phyloP scores from a whole-genome alignment of 2,888 invertebrate genomes.

The Leptopterna dolabrata region DNA sequence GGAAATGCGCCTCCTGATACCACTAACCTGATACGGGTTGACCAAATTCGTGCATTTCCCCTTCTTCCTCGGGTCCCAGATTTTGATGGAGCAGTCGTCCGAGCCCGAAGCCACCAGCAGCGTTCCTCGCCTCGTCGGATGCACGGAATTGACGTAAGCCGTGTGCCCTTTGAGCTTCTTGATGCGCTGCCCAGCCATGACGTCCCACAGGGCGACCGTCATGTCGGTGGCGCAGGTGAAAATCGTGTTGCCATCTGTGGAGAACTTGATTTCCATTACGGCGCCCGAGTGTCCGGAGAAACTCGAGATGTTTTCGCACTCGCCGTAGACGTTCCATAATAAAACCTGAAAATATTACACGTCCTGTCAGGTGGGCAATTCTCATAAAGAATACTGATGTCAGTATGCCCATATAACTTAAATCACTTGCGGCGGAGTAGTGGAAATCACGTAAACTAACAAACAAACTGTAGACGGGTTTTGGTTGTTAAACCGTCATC shows the following conservation, averaged over 20 bases:
- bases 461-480: too few relatives aligned
- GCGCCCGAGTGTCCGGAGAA: slow-evolving; percentile 96
- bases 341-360: slow-evolving; percentile 65
- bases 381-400: too few relatives aligned
- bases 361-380: too few relatives aligned
- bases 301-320: slow-evolving; percentile 95
- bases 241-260: slow-evolving; percentile 84
- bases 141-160: slow-evolving; percentile 73
- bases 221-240: slow-evolving; percentile 95
- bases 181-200: slow-evolving; percentile 86
- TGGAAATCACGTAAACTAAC: too few relatives aligned
- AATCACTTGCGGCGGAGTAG: too few relatives aligned
- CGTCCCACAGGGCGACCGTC: slow-evolving; percentile 95
- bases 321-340: slow-evolving; percentile 97
- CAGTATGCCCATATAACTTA: too few relatives aligned
- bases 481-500: too few relatives aligned
- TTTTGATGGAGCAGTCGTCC: slow-evolving; percentile 92
- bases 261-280: slow-evolving; percentile 91
- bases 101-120: slow-evolving; percentile 92
- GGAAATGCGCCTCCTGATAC: too few relatives aligned
- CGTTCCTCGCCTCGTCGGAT: slow-evolving; percentile 84
- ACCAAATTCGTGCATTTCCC: slow-evolving; percentile 79
- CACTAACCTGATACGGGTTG: slow-evolving; percentile 70
- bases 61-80: slow-evolving; percentile 93
- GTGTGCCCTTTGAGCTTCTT: slow-evolving; percentile 84